Evolutionary conservation across 2,113 vertebrate genomes (phyloP).

Genomic region (Gymnocephalus cernua): DNA sequence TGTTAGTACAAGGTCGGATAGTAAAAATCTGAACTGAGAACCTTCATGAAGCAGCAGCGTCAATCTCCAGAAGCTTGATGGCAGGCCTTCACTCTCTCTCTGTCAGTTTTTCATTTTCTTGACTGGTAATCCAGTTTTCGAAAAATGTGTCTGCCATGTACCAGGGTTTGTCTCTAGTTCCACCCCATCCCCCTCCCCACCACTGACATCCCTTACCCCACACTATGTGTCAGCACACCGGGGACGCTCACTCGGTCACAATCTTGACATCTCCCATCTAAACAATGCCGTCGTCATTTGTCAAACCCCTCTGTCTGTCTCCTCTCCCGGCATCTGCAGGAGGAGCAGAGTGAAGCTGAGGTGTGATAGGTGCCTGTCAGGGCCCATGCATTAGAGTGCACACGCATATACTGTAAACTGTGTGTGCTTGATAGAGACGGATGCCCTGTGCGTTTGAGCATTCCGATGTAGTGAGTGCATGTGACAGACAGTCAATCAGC

Average conservation of each 20-base stretch:
- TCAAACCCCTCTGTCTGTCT: conserved; percentile 64
- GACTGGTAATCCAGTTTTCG: conserved; percentile 39
- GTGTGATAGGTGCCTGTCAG: conserved; percentile 69
- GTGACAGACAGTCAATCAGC: conserved; percentile 84
- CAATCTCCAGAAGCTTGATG: not conserved
- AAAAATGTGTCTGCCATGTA: conserved; percentile 31
- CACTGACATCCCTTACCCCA: conserved; percentile 37
- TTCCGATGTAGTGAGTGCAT: conserved; percentile 61
- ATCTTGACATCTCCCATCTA: conserved; percentile 62
- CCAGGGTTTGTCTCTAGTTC: conserved; percentile 8
- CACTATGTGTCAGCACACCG: conserved; percentile 39
- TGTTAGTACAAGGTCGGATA: conserved; percentile 38
- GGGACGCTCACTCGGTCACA: conserved; percentile 56
- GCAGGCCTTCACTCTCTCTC: not conserved
- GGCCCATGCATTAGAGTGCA: conserved; percentile 18
- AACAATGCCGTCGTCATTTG: conserved; percentile 72
- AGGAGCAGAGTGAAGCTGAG: conserved; percentile 53
- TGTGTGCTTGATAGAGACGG: conserved; percentile 65
- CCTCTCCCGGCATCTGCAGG: conserved; percentile 37
- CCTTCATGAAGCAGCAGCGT: conserved; percentile 8
- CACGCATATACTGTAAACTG: not conserved
- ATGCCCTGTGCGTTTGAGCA: conserved; percentile 71
- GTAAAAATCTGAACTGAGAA: conserved; percentile 21
- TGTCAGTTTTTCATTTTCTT: conserved; percentile 32
- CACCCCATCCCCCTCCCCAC: not conserved